Evolutionary conservation across 92 coral and sea anemone species (phyloP).

Genomic region (Anthopleura xanthogrammica): DNA sequence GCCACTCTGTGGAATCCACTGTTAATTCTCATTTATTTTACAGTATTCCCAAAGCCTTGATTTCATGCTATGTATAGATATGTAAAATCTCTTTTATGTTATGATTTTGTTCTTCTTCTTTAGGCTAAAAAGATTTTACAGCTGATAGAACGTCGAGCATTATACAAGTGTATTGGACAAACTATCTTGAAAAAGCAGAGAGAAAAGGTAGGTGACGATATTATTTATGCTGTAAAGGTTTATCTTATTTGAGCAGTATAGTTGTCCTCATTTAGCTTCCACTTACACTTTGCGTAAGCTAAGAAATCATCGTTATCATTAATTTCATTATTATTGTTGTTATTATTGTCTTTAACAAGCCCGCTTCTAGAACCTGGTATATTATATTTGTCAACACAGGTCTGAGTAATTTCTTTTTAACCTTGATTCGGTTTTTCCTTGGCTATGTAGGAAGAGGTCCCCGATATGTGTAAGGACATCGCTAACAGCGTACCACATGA

Average conservation of each 20-base stretch:
- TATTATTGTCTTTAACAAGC: too few species aligned
- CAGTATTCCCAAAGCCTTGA: too few species aligned
- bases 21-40: too few species aligned
- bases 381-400: not conserved
- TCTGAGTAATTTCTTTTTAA: not conserved
- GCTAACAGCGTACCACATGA: conserved; percentile 44
- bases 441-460: conserved; percentile 61
- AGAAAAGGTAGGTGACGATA: conserved; percentile 44
- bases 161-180: conserved; percentile 84
- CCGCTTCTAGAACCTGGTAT: too few species aligned
- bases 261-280: too few species aligned
- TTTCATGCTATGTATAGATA: too few species aligned
- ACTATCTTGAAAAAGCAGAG: conserved; percentile 52
- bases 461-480: conserved; percentile 57
- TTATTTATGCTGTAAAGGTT: too few species aligned
- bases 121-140: conserved; percentile 63
- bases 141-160: conserved; percentile 63
- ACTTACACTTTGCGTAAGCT: too few species aligned
- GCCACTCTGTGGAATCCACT: too few species aligned
- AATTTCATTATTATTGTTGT: too few species aligned
- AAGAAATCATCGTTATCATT: too few species aligned
- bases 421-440: not conserved
- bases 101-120: not conserved
- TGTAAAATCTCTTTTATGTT: not conserved
- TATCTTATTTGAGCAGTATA: too few species aligned